phyloP scores from a whole-genome alignment of 2,888 invertebrate genomes.

The Zhengitettix transpicula region DNA sequence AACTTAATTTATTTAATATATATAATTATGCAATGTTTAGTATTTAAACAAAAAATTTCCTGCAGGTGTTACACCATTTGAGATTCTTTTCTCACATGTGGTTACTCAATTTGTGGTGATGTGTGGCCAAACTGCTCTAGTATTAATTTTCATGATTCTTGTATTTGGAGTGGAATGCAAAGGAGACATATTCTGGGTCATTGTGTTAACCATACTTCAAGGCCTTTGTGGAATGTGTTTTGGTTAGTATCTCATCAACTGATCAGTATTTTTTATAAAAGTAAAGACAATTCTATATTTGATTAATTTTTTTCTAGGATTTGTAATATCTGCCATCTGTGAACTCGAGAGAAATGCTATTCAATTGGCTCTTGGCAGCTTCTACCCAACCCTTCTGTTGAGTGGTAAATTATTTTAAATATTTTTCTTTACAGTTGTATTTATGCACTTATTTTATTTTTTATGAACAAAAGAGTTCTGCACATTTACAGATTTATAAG shows the following conservation, averaged over 20 bases:
- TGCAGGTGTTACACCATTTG: slow-evolving; percentile 70
- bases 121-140: slow-evolving; percentile 83
- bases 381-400: slow-evolving; percentile 82
- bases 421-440: too few species aligned
- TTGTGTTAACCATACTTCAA: slow-evolving; percentile 72
- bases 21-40: too few species aligned
- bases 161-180: slow-evolving; percentile 82
- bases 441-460: too few species aligned
- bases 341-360: slow-evolving; percentile 85
- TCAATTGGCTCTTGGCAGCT: slow-evolving; percentile 81
- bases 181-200: slow-evolving; percentile 71
- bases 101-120: slow-evolving; percentile 89
- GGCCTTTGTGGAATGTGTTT: slow-evolving; percentile 93
- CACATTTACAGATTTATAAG: too few species aligned
- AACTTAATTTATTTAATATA: too few species aligned
- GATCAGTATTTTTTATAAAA: background rate
- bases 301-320: slow-evolving; percentile 28
- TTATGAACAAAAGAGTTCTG: too few species aligned
- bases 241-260: slow-evolving; percentile 33
- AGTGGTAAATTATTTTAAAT: slow-evolving; percentile 36
- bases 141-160: slow-evolving; percentile 79
- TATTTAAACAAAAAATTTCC: slow-evolving; percentile 6
- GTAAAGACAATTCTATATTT: too few species aligned
- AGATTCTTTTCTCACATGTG: slow-evolving; percentile 86
- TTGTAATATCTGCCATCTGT: slow-evolving; percentile 84